phyloP scores from a whole-genome alignment of 2,113 vertebrate species.

The Pterocles gutturalis region DNA sequence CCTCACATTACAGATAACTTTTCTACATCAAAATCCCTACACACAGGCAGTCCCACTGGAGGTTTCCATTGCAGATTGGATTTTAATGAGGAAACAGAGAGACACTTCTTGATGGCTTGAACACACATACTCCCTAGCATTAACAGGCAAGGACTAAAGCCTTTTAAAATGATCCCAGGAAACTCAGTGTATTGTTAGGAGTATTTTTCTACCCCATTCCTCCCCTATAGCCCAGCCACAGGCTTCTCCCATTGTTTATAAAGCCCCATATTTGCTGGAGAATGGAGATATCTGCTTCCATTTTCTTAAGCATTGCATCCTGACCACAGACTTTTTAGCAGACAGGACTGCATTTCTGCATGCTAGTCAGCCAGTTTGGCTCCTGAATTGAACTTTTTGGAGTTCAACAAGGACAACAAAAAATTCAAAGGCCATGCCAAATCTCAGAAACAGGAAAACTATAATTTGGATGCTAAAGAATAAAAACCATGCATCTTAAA shows the following conservation, averaged over 20 bases:
- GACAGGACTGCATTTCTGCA: not conserved
- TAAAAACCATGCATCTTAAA: not conserved
- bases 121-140: not conserved
- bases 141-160: not conserved
- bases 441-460: not conserved
- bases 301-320: not conserved
- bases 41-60: not conserved
- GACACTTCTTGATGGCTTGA: not conserved
- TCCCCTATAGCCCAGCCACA: not conserved
- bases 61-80: not conserved
- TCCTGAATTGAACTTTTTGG: not conserved
- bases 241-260: not conserved
- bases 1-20: not conserved
- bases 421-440: not conserved
- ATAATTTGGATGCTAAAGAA: not conserved
- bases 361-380: not conserved
- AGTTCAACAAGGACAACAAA: not conserved
- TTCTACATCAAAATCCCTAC: not conserved
- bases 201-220: not conserved
- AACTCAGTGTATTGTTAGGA: not conserved
- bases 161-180: not conserved
- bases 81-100: not conserved
- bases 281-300: not conserved
- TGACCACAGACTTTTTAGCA: not conserved
- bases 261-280: not conserved